Base-by-base conservation (phyloP, 2,888 invertebrate genomes). In the Drosophila subsilvestris region DNA sequence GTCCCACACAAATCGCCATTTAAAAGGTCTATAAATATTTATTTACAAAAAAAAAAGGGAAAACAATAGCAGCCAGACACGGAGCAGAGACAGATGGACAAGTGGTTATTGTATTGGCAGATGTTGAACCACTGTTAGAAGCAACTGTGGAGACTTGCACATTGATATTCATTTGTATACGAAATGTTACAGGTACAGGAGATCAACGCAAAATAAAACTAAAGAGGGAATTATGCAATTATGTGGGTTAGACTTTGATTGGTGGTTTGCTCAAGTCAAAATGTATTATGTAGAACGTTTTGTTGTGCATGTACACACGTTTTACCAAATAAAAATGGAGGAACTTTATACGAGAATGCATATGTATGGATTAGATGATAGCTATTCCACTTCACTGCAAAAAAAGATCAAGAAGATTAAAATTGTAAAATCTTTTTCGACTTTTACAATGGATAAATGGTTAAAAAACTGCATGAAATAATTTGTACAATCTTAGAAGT, bases 1-100 rank as follows among this genome's bases (percentile, higher is more conserved):
- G 60, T 43, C 22, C 10, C 18, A 50, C 59, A 63, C 79, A 79
- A 76, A 81, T 81, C 66, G 73, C 74, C 72, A 74, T 84, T 84
- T 80, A 71, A 79, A 53, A 70, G 63, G 78, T 69, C 78, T 68
- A 84, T 85, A 85, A 85, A 85, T 85, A 85, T 85, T 81, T 80
- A 85, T 85, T 74, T 78, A 65, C 69, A 59, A 63, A 54, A 20
- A 20, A 61, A 63, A 63, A 57, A 22, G 32, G 32, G n/a, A 20
- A 45, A 51, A 32, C 56, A 22, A 37, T 43, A 51, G 17, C 44
- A 45, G 29, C 49, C 58, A 43, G 43, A 48, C 44, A 2, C 17
- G 51, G 43, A 37, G 14, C 20, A 18, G 10, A 17, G 48, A 5
- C 14, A 20, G n/a, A 20, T 29, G 53, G 53, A 18, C 29, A n/a